phyloP scores from a whole-genome alignment of 2,113 vertebrate species.

The Sialia sialis region DNA sequence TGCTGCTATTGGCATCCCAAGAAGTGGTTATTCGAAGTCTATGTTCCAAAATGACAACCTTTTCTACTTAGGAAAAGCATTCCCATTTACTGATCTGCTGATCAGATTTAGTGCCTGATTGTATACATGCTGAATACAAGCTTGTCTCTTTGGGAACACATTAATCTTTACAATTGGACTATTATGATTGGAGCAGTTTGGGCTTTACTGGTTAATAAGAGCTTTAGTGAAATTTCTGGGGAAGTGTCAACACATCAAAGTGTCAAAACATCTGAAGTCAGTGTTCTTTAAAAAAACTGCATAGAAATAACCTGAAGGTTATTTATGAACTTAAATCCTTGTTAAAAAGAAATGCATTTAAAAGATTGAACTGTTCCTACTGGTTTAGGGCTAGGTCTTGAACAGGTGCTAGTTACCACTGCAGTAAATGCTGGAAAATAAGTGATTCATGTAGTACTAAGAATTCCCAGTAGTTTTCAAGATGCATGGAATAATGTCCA shows the following conservation, averaged over 20 bases:
- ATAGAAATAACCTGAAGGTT: neutral
- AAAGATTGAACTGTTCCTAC: neutral
- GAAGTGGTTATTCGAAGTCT: neutral
- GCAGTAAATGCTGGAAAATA: neutral
- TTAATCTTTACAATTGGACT: neutral
- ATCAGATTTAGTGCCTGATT: neutral
- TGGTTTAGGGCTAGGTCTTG: neutral
- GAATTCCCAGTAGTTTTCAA: neutral
- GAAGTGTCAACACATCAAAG: rapidly evolving
- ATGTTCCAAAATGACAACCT: neutral
- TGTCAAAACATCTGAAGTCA: neutral
- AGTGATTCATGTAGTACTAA: neutral
- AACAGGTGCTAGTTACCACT: neutral
- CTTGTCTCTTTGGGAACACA: neutral
- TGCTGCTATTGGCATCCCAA: neutral
- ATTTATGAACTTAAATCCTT: neutral
- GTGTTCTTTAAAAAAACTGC: neutral
- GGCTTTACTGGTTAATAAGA: neutral
- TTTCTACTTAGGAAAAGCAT: neutral
- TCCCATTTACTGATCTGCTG: neutral
- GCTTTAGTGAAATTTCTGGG: neutral
- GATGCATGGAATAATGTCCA: neutral
- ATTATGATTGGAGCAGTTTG: neutral
- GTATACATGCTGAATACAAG: neutral
- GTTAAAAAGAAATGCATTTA: neutral